Evolutionary conservation across 2,113 vertebrate species (phyloP).

Genomic region (Struthidea cinerea): DNA sequence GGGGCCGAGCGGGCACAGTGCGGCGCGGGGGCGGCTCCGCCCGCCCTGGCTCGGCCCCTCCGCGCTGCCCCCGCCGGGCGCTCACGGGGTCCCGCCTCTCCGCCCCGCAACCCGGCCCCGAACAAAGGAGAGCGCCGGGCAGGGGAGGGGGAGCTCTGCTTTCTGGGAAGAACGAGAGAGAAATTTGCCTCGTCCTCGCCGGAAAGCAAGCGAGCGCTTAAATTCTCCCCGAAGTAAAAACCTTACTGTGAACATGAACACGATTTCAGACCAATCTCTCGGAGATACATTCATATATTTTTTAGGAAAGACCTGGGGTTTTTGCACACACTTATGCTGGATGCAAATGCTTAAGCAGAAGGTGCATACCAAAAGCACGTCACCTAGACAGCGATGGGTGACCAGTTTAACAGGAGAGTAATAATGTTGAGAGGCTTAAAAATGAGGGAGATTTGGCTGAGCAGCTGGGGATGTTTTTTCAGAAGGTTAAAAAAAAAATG

Average conservation of each 20-base stretch:
- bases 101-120: neutral
- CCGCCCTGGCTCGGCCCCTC: neutral
- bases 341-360: no score
- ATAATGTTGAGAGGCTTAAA: neutral
- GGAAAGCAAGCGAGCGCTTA: neutral
- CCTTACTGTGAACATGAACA: fast-evolving
- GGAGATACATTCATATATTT: fast-evolving
- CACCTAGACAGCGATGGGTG: neutral
- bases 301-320: neutral
- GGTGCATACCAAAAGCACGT: no score
- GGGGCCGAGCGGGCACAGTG: neutral
- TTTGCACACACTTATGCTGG: fast-evolving
- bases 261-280: no score
- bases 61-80: neutral
- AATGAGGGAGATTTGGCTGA: neutral
- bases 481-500: neutral
- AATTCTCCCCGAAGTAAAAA: neutral
- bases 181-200: neutral
- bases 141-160: neutral
- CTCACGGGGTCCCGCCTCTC: neutral
- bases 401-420: neutral
- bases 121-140: neutral
- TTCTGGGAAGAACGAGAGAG: fast-evolving
- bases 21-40: neutral
- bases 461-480: neutral